Conservation (phyloP, 2,888 invertebrate species). For the Empis stercorea region DNA sequence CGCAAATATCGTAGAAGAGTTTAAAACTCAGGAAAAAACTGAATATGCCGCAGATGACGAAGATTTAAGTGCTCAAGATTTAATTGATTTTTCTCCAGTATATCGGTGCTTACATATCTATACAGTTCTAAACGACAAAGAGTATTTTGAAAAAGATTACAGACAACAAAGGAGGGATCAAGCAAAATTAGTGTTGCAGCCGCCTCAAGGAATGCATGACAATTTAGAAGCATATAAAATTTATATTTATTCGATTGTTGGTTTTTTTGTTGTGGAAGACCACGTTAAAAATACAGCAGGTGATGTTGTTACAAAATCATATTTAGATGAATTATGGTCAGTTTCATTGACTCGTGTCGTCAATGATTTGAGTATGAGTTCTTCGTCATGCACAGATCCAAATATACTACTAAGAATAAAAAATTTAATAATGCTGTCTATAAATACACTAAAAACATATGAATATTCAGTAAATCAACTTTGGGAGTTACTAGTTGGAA, state of each 20-base stretch:
- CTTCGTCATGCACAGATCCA: conserved; percentile 87
- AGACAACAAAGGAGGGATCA: conserved; percentile 91
- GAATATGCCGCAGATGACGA: conserved; percentile 42
- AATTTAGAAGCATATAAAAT: conserved; percentile 74
- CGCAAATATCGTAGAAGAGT: conserved; percentile 40
- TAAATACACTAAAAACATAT: conserved; percentile 80
- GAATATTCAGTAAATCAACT: conserved; percentile 84
- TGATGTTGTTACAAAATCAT: conserved; percentile 78
- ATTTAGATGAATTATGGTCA: conserved; percentile 90
- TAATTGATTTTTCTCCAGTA: conserved; percentile 96
- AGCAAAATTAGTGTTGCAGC: conserved; percentile 79
- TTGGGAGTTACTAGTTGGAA: conserved; percentile 77
- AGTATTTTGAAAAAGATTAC: conserved; percentile 86
- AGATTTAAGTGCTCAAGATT: conserved; percentile 85
- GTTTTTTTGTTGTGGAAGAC: conserved; percentile 98
- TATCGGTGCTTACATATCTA: conserved; percentile 96
- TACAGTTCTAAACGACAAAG: conserved; percentile 80
- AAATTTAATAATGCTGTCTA: conserved; percentile 88
- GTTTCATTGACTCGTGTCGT: conserved; percentile 77
- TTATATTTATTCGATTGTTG: conserved; percentile 85
- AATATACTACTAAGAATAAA: conserved; percentile 88
- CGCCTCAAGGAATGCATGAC: conserved; percentile 85
- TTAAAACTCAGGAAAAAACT: conserved; percentile 16
- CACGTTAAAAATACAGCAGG: conserved; percentile 83
- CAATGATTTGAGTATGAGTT: conserved; percentile 74